Evolutionary conservation across 2,113 vertebrate species (phyloP), one percentile per base, ranked within the genome.

Genomic region (Acrocephalus kingi): DNA sequence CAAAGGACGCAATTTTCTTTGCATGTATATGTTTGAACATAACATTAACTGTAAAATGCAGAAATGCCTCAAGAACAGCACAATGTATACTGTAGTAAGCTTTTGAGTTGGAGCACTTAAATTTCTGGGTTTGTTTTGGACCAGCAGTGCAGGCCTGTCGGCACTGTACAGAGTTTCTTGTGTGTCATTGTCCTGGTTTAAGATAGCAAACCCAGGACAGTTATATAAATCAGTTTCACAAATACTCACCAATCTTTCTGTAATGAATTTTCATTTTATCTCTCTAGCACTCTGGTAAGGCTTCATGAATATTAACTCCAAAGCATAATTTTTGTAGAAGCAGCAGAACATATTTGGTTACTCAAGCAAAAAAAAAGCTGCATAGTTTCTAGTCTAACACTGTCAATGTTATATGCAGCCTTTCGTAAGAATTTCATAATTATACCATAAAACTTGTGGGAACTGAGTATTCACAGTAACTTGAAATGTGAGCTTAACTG

Each of bases 401-500:
- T 46, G 41, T 8, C 4, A 64, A 31, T 84, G 58, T 72, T 48
- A 76, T 48, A 58, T 76, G 31, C 10, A 56, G n/a, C 20, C 52
- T 93, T 85, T 62, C 61, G 24, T 76, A 90, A 86, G 68, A 43
- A 86, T 73, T 66, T 66, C 35, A 21, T 85, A 95, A 93, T 87
- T 95, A 46, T 28, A 73, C 78, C n/a, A 11, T 94, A 85, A 91
- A 83, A 49, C 35, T 86, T 90, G 74, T 55, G 87, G 79, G 75
- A 96, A 79, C 20, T n/a, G 43, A 71, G 16, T 74, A 77, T 74
- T 88, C 45, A 5, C 67, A 74, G 51, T 74, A 58, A 83, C 22
- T 82, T 82, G 87, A 95, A 96, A 96, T 69, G 71, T 68, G 69
- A 91, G 62, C 87, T 72, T 56, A 55, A 46, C 39, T 79, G 5